Evolutionary conservation across 2,113 vertebrate genomes (phyloP).

Genomic region (Onychostruthus taczanowskii): DNA sequence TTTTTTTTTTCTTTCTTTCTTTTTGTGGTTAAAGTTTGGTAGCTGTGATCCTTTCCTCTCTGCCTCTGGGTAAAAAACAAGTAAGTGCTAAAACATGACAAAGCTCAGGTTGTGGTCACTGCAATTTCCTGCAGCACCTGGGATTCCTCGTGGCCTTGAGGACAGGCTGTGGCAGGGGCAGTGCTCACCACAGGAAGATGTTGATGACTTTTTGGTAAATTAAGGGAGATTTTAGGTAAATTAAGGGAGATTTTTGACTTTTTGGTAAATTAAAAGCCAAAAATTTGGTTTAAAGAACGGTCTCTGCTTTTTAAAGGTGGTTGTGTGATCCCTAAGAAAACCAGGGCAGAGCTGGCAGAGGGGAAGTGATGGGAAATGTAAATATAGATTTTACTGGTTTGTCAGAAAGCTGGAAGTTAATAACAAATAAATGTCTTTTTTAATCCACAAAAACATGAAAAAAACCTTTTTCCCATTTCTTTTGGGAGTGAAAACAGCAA

Average conservation of each 20-base stretch:
- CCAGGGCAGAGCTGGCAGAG: neutral
- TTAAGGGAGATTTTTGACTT: no score
- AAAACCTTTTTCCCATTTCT: neutral
- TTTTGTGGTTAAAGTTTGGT: neutral
- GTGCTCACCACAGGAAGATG: neutral
- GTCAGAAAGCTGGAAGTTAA: neutral
- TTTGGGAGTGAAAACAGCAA: neutral
- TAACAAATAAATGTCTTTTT: neutral
- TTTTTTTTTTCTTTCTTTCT: no score
- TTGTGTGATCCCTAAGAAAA: neutral
- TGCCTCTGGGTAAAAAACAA: neutral
- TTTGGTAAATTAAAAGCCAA: neutral
- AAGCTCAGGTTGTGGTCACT: neutral
- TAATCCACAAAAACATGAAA: neutral
- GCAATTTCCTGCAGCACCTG: neutral
- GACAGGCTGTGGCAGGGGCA: neutral
- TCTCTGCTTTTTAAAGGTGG: neutral
- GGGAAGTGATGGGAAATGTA: neutral
- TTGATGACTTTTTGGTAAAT: neutral
- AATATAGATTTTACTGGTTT: neutral
- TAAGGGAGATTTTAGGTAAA: neutral
- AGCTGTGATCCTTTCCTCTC: neutral
- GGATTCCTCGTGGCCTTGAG: accelerated
- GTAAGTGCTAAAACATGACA: neutral
- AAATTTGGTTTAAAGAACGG: accelerated